Evolutionary conservation across 2,888 invertebrate genomes (phyloP).

Genomic region (Patella depressa): DNA sequence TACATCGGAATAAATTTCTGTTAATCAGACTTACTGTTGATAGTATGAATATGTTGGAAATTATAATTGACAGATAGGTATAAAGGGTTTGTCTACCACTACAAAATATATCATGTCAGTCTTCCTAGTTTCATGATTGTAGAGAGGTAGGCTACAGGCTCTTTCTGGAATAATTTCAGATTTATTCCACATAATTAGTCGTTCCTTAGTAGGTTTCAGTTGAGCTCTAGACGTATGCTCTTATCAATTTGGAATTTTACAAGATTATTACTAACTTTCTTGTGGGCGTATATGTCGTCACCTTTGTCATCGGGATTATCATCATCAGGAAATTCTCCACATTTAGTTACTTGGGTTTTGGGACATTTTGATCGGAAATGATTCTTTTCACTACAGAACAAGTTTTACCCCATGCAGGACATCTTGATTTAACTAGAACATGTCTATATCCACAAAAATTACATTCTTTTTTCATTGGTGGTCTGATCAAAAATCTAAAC

Average conservation of each 20-base stretch:
- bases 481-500: no score
- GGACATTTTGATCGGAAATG: constrained; percentile 25
- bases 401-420: constrained; percentile 38
- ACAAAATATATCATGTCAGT: constrained; percentile 16
- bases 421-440: constrained; percentile 28
- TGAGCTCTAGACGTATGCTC: constrained; percentile 20
- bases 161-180: constrained; percentile 27
- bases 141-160: constrained; percentile 20
- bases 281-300: no score
- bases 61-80: constrained; percentile 21
- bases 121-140: constrained; percentile 20
- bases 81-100: constrained; percentile 19
- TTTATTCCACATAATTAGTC: constrained; percentile 37
- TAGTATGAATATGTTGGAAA: background rate
- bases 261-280: no score
- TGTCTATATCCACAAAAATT: constrained; percentile 34
- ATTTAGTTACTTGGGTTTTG: no score
- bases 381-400: constrained; percentile 33
- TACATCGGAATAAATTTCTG: no score
- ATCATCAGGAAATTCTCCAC: no score
- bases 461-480: constrained; percentile 19
- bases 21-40: no score
- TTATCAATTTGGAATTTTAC: constrained; percentile 38
- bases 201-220: constrained; percentile 19
- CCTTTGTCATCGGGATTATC: no score